Conservation (phyloP, 2,797 vertebrate species). For the Gymnothorax reevesii region DNA sequence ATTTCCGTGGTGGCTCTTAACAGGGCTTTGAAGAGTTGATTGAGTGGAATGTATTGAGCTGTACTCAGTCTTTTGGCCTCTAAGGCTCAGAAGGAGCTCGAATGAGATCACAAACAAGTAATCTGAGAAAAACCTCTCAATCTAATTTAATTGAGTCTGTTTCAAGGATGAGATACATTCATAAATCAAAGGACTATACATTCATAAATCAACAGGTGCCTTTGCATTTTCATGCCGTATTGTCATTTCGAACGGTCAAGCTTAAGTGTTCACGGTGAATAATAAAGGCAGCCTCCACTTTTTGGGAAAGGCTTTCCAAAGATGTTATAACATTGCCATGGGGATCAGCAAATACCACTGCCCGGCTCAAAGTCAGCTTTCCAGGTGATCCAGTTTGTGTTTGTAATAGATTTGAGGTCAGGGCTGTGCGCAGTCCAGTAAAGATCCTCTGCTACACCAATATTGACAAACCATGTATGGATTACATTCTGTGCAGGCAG, state of each 20-base stretch:
- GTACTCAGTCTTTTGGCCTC: not conserved
- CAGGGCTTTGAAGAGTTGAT: conserved; percentile 39
- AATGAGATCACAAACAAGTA: not conserved
- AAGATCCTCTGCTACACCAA: no score
- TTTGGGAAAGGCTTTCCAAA: no score
- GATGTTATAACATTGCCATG: no score
- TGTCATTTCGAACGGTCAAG: not conserved
- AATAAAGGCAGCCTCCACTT: not conserved
- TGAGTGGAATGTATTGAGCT: conserved; percentile 33
- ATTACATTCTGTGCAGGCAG: no score
- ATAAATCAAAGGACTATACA: not conserved
- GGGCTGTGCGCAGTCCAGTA: no score
- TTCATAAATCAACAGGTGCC: not conserved
- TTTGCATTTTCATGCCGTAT: not conserved
- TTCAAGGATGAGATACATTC: conserved; percentile 3
- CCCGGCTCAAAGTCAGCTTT: no score
- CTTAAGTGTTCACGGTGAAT: not conserved
- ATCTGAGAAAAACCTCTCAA: not conserved
- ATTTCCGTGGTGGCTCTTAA: conserved; percentile 39
- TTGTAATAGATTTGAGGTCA: no score
- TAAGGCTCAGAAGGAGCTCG: not conserved
- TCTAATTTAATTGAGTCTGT: not conserved
- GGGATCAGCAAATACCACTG: no score
- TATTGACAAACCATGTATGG: no score
- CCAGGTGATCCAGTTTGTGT: no score